Evolutionary conservation across 2,888 invertebrate genomes (phyloP), one percentile per base, ranked within the genome.

Genomic region (Diadegma fenestrale): DNA sequence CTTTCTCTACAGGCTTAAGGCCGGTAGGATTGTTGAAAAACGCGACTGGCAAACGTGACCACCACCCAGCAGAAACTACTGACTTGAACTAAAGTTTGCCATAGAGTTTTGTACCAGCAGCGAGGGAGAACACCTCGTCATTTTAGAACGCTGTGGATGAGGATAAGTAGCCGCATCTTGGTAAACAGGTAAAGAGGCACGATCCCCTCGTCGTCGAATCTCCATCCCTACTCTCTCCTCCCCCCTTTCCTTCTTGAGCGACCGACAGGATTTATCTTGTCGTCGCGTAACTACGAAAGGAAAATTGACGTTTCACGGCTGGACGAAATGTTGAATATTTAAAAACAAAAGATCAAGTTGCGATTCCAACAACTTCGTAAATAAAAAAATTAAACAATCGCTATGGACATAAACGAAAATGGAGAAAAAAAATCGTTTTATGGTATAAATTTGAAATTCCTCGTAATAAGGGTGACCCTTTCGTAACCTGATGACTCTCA

Each of bases 181-280:
- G 91, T 92, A 92, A 91, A 92, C 89, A 90, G 91, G 89, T 91
- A 92, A 91, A 92, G 87, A 90, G 89, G 87, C 88, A 86, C 82
- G 87, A 84, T 72, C 76, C 84, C 85, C 86, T 84, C 76, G 33
- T 76, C 76, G 69, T 73, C 71, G 58, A 66, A 71, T 54, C 73
- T 68, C 26, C 58, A 58, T 58, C 58, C 58, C 58, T 58, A 58
- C 58, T 26, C 58, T 26, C 58, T 43, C 73, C 41, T 51, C 6
- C 37, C 37, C 58, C 64, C 37, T 75, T 63, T 14, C 12, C 66
- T 37, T 61, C 71, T 82, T 17, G 6, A 22, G 14, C 30, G 72
- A 80, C 51, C 33, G 22, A 33, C 51, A 26, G n/a, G 54, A 43
- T 48, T 17, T 6, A 41, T 80, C 41, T 22, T 66, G 17, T 43